A percentile compares a stretch with the other conserved stretches of the same genome.
Evolutionary conservation across 2,888 invertebrate species (phyloP).

Genomic region (Dermolepida albohirtum): DNA sequence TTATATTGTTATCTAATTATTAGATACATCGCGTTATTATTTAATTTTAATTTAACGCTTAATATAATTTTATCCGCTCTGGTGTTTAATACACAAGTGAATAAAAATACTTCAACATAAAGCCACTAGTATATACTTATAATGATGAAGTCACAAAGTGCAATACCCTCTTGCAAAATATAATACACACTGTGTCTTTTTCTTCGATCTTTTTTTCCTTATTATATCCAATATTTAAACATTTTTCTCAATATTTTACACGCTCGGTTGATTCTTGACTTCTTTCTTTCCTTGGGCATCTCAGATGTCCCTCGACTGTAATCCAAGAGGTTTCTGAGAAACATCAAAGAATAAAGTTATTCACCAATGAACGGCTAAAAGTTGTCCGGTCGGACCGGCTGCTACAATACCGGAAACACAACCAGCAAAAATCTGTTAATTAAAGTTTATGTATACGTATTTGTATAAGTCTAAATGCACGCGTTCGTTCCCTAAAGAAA

Average conservation of each 20-base stretch:
- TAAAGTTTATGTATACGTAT: not conserved
- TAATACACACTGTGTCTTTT: no score
- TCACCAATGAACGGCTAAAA: slow-evolving; percentile 16
- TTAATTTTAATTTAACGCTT: no score
- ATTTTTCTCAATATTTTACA: slow-evolving; percentile 20
- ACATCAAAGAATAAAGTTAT: slow-evolving; percentile 24
- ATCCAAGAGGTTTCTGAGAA: slow-evolving; percentile 19
- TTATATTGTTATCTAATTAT: no score
- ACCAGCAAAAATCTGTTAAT: slow-evolving; percentile 22
- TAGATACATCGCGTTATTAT: no score
- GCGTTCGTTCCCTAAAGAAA: no score
- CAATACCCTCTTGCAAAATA: no score
- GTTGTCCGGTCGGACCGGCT: slow-evolving; percentile 13
- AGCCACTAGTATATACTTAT: no score
- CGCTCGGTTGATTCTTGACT: slow-evolving; percentile 21
- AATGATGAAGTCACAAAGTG: no score
- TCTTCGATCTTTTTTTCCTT: no score
- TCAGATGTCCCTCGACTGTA: slow-evolving; percentile 22
- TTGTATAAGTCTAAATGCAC: not conserved
- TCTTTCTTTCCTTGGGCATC: slow-evolving; percentile 6
- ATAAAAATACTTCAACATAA: no score
- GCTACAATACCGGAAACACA: slow-evolving; percentile 14
- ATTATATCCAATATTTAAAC: not conserved
- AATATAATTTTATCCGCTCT: no score
- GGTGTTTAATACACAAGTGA: no score